phyloP scores from a whole-genome alignment of 2,888 invertebrate species.

The Cerceris ruficornis region DNA sequence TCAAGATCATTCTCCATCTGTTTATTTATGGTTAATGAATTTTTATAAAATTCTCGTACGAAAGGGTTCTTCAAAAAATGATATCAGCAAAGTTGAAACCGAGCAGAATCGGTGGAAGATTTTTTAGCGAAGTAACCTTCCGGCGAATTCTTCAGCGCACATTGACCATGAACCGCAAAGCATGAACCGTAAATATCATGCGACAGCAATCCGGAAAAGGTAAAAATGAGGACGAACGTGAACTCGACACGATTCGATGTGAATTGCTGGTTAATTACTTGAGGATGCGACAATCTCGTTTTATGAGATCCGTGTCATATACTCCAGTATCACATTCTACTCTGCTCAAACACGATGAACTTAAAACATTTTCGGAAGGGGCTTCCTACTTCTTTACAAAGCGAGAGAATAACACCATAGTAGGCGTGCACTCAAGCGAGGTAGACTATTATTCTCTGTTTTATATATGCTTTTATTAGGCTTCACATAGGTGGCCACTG shows the following conservation, averaged over 20 bases:
- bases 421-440: slow-evolving; percentile 1
- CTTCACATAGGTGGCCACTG: slow-evolving; percentile 1
- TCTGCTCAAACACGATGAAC: too few relatives aligned
- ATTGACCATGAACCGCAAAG: slow-evolving; percentile 28
- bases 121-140: slow-evolving; percentile 16
- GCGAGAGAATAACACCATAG: too few relatives aligned
- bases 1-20: background rate
- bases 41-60: too few relatives aligned
- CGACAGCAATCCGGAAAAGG: slow-evolving; percentile 20
- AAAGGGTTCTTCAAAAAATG: too few relatives aligned
- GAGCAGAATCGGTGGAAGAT: background rate
- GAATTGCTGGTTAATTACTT: too few relatives aligned
- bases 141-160: slow-evolving; percentile 21
- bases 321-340: too few relatives aligned
- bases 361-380: too few relatives aligned
- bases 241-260: background rate
- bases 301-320: too few relatives aligned
- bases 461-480: background rate
- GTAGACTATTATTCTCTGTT: slow-evolving; percentile 9
- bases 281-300: too few relatives aligned
- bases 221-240: background rate
- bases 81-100: background rate
- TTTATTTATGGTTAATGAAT: too few relatives aligned
- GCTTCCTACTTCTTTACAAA: too few relatives aligned
- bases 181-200: too few relatives aligned